Conservation (phyloP, 2,888 invertebrate species). For the Pyrrhia umbra region DNA sequence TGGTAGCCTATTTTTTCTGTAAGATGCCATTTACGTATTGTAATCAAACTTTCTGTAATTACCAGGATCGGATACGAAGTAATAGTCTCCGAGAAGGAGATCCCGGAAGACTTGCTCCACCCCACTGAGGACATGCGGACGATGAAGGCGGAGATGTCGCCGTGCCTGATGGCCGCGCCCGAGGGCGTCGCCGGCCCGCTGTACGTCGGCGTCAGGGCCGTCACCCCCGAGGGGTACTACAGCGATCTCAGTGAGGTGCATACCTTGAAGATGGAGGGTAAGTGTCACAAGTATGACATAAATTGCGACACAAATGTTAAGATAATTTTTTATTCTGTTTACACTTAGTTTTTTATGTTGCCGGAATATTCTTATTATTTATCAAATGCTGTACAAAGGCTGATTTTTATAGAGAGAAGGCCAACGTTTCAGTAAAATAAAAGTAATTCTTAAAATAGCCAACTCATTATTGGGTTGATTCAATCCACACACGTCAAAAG, state of each 20-base stretch:
- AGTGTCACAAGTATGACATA: conserved; percentile 59
- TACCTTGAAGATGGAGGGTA: conserved; percentile 79
- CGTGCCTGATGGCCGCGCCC: conserved; percentile 90
- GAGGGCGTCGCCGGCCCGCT: conserved; percentile 80
- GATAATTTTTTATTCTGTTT: too few relatives aligned
- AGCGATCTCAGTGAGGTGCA: conserved; percentile 91
- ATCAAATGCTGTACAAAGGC: too few relatives aligned
- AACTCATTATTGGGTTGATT: too few relatives aligned
- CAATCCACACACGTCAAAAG: too few relatives aligned
- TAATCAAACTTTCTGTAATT: background rate
- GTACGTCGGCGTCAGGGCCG: conserved; percentile 92
- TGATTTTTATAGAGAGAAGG: too few relatives aligned
- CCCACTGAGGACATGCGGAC: conserved; percentile 77
- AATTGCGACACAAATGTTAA: too few relatives aligned
- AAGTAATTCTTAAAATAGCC: too few relatives aligned
- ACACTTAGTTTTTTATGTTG: too few relatives aligned
- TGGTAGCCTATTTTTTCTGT: too few relatives aligned
- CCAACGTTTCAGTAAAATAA: too few relatives aligned
- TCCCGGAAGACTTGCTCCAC: conserved; percentile 83
- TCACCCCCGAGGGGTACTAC: conserved; percentile 91
- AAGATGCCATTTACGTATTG: too few relatives aligned
- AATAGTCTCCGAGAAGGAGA: conserved; percentile 90
- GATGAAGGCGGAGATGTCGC: conserved; percentile 82
- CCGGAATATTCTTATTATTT: too few relatives aligned
- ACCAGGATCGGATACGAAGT: conserved; percentile 91